Base-by-base conservation (phyloP, 2,888 invertebrate species). In the Tribolium freemani region DNA sequence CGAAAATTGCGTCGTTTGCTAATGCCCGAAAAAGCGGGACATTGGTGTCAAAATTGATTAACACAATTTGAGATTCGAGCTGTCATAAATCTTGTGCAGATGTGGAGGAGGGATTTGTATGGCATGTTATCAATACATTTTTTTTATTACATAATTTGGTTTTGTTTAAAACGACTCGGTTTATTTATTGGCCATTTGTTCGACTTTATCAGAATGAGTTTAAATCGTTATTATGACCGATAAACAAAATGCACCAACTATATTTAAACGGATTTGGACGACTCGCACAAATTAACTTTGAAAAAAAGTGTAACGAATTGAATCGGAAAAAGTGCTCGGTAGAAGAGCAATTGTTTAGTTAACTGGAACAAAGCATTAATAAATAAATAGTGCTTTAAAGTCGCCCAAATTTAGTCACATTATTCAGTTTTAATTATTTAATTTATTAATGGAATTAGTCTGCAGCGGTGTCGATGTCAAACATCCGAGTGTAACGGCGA, bases 401-500 rank as follows among this genome's bases (percentile, higher is more conserved):
- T n/a, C n/a, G n/a, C n/a, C n/a, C n/a, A n/a, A n/a, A n/a, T n/a
- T n/a, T n/a, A n/a, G n/a, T n/a, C n/a, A n/a, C n/a, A 16, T 16
- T 16, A 1, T 1, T 16, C 16, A 16, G 1, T 16, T 16, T 16
- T 1, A 16, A 16, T n/a, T n/a, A n/a, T n/a, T n/a, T n/a, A n/a
- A n/a, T n/a, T n/a, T n/a, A 38, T 50, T 11, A 44, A 54, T 61
- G 26, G 50, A 60, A 66, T 67, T 71, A 71, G 31, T 30, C 31
- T 13, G 54, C 31, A 30, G 31, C 26, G 38, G 60, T 61, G 61
- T 67, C 54, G 60, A 44, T 48, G 60, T 53, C 67, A 54, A 60
- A 66, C 30, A 66, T 58, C 31, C 31, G 11, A 10, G 10, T 30
- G 58, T 67, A 68, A 60, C 60, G 26, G 46, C 54, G 11, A 51